Conservation (phyloP, 2,113 vertebrate species). For the Silurus glanis region DNA sequence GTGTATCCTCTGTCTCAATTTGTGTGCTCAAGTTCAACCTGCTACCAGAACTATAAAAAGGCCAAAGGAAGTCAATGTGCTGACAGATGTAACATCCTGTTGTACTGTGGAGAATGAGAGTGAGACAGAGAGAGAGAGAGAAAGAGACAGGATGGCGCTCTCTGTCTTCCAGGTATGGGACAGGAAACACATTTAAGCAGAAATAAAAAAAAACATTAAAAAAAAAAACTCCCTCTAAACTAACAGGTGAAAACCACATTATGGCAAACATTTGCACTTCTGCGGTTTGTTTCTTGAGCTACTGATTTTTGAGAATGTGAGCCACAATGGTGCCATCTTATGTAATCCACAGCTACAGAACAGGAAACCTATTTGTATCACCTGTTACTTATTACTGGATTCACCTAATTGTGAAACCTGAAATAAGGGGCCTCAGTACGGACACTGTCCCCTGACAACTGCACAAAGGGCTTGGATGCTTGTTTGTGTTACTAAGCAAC, state of each 20-base stretch:
- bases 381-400: neutral
- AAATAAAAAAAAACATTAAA: neutral
- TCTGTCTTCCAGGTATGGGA: constrained; percentile 34
- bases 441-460: constrained; percentile 42
- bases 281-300: neutral
- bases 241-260: constrained; percentile 15
- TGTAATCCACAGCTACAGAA: neutral
- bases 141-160: constrained; percentile 11
- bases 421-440: constrained; percentile 48
- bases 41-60: constrained; percentile 27
- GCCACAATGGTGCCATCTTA: neutral
- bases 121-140: constrained; percentile 43
- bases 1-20: no score
- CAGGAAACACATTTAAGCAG: constrained; percentile 31
- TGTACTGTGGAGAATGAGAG: constrained; percentile 37
- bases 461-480: constrained; percentile 66
- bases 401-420: constrained; percentile 52
- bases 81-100: constrained; percentile 55
- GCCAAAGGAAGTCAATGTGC: constrained; percentile 36
- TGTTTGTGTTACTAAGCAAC: constrained; percentile 60
- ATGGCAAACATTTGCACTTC: neutral
- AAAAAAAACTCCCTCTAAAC: neutral
- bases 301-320: neutral
- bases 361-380: neutral
- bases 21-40: neutral